Percentiles rank a stretch among this genome's conserved stretches.
These are phyloP conservation scores for Conus ventricosus DNA, from an alignment of 1,140 invertebrate genomes.

Conservation along the genomic window DNA sequence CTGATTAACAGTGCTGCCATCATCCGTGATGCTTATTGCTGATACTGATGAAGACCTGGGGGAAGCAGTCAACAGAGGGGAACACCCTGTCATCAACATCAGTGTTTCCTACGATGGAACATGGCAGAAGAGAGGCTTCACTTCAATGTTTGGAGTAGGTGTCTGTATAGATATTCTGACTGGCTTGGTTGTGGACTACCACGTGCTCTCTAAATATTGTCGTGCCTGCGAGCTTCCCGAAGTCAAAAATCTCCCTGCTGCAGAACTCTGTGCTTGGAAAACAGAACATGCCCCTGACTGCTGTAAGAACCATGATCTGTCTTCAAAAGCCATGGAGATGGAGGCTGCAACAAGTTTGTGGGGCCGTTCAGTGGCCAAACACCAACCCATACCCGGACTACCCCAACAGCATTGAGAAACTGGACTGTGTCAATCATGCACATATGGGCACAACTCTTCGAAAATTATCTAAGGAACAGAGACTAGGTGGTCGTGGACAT, in stretches of 20 bases:
- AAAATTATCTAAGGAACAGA: no score
- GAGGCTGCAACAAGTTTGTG: background rate
- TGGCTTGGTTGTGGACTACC: background rate
- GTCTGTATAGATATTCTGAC: conserved; percentile 16
- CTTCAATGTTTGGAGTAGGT: conserved; percentile 6
- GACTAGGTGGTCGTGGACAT: background rate
- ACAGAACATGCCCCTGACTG: background rate
- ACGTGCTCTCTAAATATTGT: conserved; percentile 3
- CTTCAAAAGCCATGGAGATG: background rate
- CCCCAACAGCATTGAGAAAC: background rate
- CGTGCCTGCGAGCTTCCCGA: background rate
- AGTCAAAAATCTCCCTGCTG: background rate
- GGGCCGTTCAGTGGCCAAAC: background rate
- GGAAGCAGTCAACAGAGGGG: background rate
- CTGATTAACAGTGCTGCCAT: background rate
- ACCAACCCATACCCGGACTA: background rate
- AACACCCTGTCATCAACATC: background rate
- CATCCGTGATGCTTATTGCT: background rate
- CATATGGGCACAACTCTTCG: background rate
- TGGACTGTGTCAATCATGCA: conserved; percentile 15
- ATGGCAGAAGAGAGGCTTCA: conserved; percentile 27
- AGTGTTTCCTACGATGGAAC: conserved; percentile 20
- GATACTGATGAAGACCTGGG: background rate
- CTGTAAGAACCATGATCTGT: background rate
- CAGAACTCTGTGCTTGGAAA: background rate